Conservation (phyloP, 2,888 invertebrate genomes). For the Hirtodrosophila histrioides region DNA sequence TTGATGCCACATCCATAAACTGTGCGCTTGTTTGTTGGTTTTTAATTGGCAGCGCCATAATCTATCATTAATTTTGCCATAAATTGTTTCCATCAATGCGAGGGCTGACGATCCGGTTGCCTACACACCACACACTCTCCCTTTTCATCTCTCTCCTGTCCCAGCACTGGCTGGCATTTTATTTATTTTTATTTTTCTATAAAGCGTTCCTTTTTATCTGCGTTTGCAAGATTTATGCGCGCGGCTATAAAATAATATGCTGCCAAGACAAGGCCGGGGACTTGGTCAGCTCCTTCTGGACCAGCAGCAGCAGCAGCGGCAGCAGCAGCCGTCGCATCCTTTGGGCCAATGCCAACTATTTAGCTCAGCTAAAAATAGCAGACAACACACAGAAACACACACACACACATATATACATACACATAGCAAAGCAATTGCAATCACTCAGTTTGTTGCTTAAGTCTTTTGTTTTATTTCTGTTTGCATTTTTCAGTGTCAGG, state of each 20-base stretch:
- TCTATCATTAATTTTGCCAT: slow-evolving; percentile 80
- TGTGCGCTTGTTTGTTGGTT: slow-evolving; percentile 78
- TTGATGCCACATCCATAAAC: slow-evolving; percentile 63
- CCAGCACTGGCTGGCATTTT: slow-evolving; percentile 48
- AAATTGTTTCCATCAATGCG: slow-evolving; percentile 77
- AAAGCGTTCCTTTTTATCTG: slow-evolving; percentile 78
- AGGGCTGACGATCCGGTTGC: slow-evolving; percentile 74
- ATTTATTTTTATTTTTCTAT: slow-evolving; percentile 79
- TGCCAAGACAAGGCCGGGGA: slow-evolving; percentile 70
- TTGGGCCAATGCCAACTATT: slow-evolving; percentile 78
- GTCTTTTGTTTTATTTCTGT: slow-evolving; percentile 80
- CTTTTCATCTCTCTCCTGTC: background rate
- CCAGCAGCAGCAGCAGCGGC: slow-evolving; percentile 32
- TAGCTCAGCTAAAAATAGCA: slow-evolving; percentile 73
- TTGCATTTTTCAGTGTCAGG: slow-evolving; percentile 78
- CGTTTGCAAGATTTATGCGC: slow-evolving; percentile 79
- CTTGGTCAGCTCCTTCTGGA: slow-evolving; percentile 49
- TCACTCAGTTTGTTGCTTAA: slow-evolving; percentile 79
- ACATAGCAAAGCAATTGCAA: slow-evolving; percentile 73
- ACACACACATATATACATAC: slow-evolving; percentile 12
- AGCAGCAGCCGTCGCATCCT: slow-evolving; percentile 55
- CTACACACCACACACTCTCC: slow-evolving; percentile 30
- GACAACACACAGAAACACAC: slow-evolving; percentile 25
- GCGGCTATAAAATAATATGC: slow-evolving; percentile 79
- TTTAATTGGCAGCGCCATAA: slow-evolving; percentile 79